Evolutionary conservation across 2,113 vertebrate species (phyloP), one percentile per base, ranked within the genome.

Genomic region (Calidris pugnax): DNA sequence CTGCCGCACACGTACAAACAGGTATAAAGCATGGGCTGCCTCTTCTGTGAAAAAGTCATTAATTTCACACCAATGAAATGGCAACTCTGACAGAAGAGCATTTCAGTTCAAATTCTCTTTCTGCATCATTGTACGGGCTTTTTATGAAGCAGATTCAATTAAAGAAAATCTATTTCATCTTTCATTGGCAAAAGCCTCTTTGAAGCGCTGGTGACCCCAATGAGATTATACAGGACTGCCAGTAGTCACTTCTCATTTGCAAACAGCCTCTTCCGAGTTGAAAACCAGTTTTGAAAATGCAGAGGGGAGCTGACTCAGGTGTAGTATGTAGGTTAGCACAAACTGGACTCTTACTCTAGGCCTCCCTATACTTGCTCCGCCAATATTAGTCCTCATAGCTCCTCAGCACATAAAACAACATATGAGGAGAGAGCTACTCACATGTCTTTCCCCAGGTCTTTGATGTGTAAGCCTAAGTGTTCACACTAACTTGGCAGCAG

Each of bases 251-350:
- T 72, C 92, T 94, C 74, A 68, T 94, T 96, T 93, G 73, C 64
- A 84, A 92, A 92, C 19, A 56, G 90, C 82, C n/a, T 33, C 22
- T 84, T 78, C 79, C 0, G 2, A 93, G 60, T 5, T 75, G 73
- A 92, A 93, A 96, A 94, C 76, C 64, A 75, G 94, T 68, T 88
- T 21, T 81, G 73, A 64, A 97, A 91, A 73, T 4, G 53, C 64
- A 74, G 19, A 45, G 35, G n/a, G 66, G 35, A 81, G 56, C 83
- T 92, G 92, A 92, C 48, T 94, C 83, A 81, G 41, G 14, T 28
- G 33, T 5, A 86, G 33, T 19, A 85, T 48, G 39, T 80, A 89
- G 76, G 68, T 88, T 68, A 89, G 83, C 73, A 78, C 28, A 69
- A 68, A 76, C 27, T 56, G 67, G 85, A 72, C 66, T 85, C 68